Base-by-base conservation (phyloP, 2,888 invertebrate species). In the Drosophila eohydei region DNA sequence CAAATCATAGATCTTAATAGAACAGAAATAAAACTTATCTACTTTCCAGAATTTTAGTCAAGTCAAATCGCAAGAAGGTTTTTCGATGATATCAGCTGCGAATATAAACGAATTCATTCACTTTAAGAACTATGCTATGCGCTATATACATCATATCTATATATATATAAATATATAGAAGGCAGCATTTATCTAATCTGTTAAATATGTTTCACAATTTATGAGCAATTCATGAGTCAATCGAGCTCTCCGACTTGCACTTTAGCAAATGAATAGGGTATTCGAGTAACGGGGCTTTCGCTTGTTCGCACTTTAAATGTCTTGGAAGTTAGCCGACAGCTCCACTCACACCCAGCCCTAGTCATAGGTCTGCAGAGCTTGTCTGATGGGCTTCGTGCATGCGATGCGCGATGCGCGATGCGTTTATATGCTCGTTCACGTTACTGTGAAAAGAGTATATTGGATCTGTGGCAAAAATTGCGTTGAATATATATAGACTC, bases 351-450 rank as follows among this genome's bases (percentile, higher is more conserved):
- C 28, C 14, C 60, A 28, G 16, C 14, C 4, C 41, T 71, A 69
- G 26, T 43, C 62, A 68, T 8, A 14, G 60, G 70, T 48, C 70
- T 79, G 48, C 48, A 50, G 75, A 65, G 66, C 43, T 77, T 57
- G 66, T 51, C 63, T 63, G 80, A 85, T 85, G 88, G 62, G 26
- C 16, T 36, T 34, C 60, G n/a, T 71, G 70, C 71, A 75, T 82
- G 80, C 80, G 32, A 78, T 82, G 80, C 79, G 80, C 80, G 32
- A 78, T 82, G 80, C 79, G 28, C 79, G 32, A 68, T 67, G 80
- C 51, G 56, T 52, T 44, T 51, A 9, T 3, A 26, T 52, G 36
- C n/a, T 9, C 9, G 9, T 9, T 12, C 12, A 0, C 12, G 12
- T 32, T 9, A 6, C 7, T 5, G 9, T 0, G 2, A 50, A 34